Evolutionary conservation across 2,797 vertebrate genomes (phyloP).

Genomic region (Sebastiscus albofasciatus): DNA sequence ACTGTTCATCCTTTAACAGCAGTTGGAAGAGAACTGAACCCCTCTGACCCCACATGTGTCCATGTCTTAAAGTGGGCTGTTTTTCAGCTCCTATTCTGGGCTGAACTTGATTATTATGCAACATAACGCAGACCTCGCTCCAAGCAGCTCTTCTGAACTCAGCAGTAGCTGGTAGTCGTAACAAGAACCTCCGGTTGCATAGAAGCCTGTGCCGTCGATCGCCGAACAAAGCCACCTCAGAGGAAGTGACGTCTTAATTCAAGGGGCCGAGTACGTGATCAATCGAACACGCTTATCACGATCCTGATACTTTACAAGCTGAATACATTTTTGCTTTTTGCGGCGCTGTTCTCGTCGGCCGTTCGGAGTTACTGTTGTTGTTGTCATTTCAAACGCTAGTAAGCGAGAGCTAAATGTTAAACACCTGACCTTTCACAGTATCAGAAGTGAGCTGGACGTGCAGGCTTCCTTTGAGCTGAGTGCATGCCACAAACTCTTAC

Average conservation of each 20-base stretch:
- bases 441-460: slow-evolving; percentile 17
- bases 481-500: slow-evolving; percentile 43
- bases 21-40: slow-evolving; percentile 26
- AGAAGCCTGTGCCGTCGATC: slow-evolving; percentile 11
- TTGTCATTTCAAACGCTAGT: slow-evolving; percentile 57
- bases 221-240: background rate
- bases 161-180: slow-evolving; percentile 40
- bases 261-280: background rate
- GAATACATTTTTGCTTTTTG: background rate
- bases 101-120: slow-evolving; percentile 83
- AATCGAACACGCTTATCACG: background rate
- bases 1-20: background rate
- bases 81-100: slow-evolving; percentile 57
- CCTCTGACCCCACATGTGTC: slow-evolving; percentile 30
- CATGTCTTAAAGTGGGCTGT: slow-evolving; percentile 61
- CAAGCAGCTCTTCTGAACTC: slow-evolving; percentile 44
- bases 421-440: background rate
- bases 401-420: slow-evolving; percentile 33
- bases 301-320: background rate
- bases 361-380: slow-evolving; percentile 8
- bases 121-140: slow-evolving; percentile 64
- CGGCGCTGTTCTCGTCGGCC: background rate
- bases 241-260: background rate
- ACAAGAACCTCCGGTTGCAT: slow-evolving; percentile 3
- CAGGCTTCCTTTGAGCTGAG: slow-evolving; percentile 62